These are phyloP conservation scores for Melanotaenia duboulayi DNA, from an alignment of 2,113 vertebrate species.

Conservation along the genomic window DNA sequence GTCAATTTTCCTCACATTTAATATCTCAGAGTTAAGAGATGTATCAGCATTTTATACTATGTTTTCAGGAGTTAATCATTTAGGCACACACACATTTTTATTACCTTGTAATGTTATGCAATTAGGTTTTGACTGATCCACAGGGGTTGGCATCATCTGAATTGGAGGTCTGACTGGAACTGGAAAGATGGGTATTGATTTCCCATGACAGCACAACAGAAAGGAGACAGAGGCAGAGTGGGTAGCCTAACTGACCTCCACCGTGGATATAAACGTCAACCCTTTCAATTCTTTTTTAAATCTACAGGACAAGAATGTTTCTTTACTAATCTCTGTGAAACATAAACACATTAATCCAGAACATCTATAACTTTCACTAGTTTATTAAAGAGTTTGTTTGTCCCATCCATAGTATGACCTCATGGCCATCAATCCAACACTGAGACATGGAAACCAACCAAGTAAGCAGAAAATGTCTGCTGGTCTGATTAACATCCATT, in stretches of 20 bases:
- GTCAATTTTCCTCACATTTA: neutral
- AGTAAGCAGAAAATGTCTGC: too few species aligned
- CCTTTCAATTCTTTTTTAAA: neutral
- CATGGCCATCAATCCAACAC: too few species aligned
- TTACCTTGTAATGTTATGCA: conserved; percentile 15
- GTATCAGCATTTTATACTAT: conserved; percentile 2
- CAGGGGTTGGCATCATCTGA: conserved; percentile 21
- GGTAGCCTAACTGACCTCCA: conserved; percentile 27
- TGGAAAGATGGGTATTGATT: conserved; percentile 36
- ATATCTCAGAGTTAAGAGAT: neutral
- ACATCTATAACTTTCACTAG: too few species aligned
- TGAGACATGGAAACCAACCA: too few species aligned
- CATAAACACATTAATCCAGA: neutral
- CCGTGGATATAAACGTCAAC: conserved; percentile 6
- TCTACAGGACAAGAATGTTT: neutral
- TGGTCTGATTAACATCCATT: too few species aligned
- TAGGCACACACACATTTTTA: neutral
- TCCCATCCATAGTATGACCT: too few species aligned
- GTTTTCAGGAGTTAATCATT: neutral
- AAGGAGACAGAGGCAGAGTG: conserved; percentile 4
- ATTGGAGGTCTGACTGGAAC: neutral
- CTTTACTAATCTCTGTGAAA: neutral
- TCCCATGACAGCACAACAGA: neutral
- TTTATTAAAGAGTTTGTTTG: too few species aligned
- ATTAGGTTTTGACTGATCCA: conserved; percentile 6